phyloP scores from a whole-genome alignment of 2,888 invertebrate species.

The Microctonus brassicae region DNA sequence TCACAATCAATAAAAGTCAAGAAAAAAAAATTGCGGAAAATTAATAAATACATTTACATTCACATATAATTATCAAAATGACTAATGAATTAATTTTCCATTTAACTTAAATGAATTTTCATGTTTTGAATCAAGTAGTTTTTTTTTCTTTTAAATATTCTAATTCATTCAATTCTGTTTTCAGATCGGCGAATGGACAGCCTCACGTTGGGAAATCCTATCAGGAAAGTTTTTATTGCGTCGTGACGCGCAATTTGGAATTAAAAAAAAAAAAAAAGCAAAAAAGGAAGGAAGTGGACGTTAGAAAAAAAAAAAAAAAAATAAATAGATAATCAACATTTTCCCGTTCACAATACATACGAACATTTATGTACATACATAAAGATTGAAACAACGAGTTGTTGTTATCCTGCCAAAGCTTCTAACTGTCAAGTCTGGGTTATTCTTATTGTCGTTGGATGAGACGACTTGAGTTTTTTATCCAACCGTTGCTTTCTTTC shows the following conservation, averaged over 20 bases:
- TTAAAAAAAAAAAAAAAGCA: constrained; percentile 19
- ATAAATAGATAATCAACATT: background rate
- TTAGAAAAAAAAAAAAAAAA: background rate
- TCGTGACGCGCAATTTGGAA: background rate
- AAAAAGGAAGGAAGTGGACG: constrained; percentile 30
- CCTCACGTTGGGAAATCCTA: constrained; percentile 53
- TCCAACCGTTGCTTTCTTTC: constrained; percentile 15
- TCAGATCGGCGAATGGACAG: constrained; percentile 61
- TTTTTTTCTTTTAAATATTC: no score
- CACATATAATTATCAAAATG: background rate
- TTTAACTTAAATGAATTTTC: no score
- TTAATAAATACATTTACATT: no score
- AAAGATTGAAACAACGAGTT: background rate
- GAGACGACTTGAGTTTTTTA: background rate
- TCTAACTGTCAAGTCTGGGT: background rate
- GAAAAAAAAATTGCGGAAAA: background rate
- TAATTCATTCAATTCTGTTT: constrained; percentile 20
- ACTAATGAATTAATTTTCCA: background rate
- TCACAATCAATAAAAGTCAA: background rate
- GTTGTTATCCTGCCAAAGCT: constrained; percentile 17
- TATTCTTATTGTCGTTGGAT: background rate
- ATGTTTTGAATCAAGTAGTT: no score
- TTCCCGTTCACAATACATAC: background rate
- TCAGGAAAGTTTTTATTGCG: constrained; percentile 46
- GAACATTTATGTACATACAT: background rate